Conservation (phyloP, 2,797 vertebrate genomes). For the Notoglanidium macrostoma region DNA sequence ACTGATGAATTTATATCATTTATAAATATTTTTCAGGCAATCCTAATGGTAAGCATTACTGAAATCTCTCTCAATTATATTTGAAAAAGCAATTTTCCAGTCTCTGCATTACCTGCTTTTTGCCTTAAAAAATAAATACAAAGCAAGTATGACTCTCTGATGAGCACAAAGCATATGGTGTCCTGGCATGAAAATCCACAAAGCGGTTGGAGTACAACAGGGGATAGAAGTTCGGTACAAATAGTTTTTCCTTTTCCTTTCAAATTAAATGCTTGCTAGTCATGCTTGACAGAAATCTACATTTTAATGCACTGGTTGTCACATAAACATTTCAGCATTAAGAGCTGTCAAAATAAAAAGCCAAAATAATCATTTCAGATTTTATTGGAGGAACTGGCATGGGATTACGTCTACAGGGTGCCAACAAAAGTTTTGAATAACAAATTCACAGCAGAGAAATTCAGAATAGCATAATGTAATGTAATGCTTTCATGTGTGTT, state of each 20-base stretch:
- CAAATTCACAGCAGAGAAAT: not conserved
- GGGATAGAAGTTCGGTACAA: constrained; percentile 19
- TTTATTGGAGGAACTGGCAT: not conserved
- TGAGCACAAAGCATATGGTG: constrained; percentile 16
- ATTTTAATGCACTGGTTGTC: constrained; percentile 26
- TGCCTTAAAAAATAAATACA: not conserved
- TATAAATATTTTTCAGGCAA: not conserved
- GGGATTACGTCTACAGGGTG: not conserved
- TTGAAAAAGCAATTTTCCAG: not conserved
- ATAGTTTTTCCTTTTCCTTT: not conserved
- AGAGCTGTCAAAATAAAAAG: not conserved
- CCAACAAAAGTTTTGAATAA: not conserved
- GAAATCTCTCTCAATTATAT: not conserved
- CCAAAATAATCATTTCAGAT: constrained; percentile 4
- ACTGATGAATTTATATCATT: not conserved
- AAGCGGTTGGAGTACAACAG: constrained; percentile 17
- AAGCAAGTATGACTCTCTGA: not conserved
- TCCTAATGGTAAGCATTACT: not conserved
- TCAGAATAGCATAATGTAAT: not conserved
- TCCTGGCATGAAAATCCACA: not conserved
- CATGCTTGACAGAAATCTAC: constrained; percentile 4
- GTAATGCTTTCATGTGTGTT: not conserved
- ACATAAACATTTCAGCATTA: not conserved
- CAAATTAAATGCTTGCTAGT: constrained; percentile 16
- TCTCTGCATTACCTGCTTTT: not conserved